These are phyloP conservation scores for Melieria omissa DNA, from an alignment of 2,888 invertebrate genomes.

Conservation along the genomic window DNA sequence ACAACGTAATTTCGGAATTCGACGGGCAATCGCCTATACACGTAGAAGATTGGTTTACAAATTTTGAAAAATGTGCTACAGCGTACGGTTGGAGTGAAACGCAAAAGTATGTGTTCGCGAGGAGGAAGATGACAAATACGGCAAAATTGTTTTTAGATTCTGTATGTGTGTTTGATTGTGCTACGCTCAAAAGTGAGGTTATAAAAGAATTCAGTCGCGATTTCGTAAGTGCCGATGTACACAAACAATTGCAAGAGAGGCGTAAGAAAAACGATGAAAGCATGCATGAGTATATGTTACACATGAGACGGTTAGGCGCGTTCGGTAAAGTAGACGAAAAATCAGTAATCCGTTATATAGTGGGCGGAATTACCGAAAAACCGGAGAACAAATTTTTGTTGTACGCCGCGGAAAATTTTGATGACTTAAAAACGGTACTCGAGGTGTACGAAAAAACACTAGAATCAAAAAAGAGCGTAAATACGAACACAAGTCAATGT, in stretches of 20 bases:
- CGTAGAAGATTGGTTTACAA: neutral
- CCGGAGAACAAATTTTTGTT: conserved; percentile 22
- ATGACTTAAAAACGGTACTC: conserved; percentile 6
- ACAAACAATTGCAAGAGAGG: conserved; percentile 29
- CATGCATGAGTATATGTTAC: conserved; percentile 33
- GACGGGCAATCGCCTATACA: neutral
- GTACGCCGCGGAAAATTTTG: neutral
- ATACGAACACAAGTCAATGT: neutral
- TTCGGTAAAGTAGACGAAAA: conserved; percentile 31
- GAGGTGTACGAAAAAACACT: conserved; percentile 14
- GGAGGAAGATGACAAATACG: conserved; percentile 34
- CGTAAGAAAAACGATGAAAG: conserved; percentile 31
- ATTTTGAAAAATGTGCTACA: conserved; percentile 6
- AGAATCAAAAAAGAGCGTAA: conserved; percentile 16
- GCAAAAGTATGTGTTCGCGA: conserved; percentile 32
- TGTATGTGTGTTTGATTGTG: conserved; percentile 13
- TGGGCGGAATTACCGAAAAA: conserved; percentile 32
- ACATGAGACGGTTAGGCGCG: conserved; percentile 28
- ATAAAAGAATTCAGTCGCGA: conserved; percentile 29
- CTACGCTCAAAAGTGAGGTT: conserved; percentile 27
- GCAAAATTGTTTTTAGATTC: conserved; percentile 30
- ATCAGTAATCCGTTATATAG: conserved; percentile 31
- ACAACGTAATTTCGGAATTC: too few species aligned
- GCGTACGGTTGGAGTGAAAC: conserved; percentile 21
- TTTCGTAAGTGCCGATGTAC: conserved; percentile 32